Evolutionary conservation across 2,113 vertebrate genomes (phyloP).

Genomic region (Pionites leucogaster): DNA sequence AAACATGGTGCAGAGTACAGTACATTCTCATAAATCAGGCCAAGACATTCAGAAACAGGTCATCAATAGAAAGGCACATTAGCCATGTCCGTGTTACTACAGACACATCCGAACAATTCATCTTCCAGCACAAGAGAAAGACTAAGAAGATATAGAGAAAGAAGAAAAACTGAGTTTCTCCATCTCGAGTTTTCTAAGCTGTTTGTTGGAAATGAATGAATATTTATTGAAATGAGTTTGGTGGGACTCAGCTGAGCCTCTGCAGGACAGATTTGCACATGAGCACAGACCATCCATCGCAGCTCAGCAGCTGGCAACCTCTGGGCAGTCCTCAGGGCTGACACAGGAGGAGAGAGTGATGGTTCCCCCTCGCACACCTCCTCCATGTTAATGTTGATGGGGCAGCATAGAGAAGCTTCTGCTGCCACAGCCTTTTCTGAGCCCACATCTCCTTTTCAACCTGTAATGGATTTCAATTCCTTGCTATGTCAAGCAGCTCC

Average conservation of each 20-base stretch:
- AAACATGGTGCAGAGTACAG: background rate
- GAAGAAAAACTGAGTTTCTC: background rate
- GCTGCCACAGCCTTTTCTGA: background rate
- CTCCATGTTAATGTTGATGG: background rate
- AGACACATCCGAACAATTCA: background rate
- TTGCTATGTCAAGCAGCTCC: background rate
- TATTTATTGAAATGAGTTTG: background rate
- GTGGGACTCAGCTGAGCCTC: background rate
- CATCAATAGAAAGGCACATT: background rate
- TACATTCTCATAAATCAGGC: slow-evolving; percentile 19
- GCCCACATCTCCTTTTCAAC: background rate
- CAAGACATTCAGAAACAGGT: background rate
- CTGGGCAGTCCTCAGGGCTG: background rate
- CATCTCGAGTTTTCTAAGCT: background rate
- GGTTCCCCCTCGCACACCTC: accelerated
- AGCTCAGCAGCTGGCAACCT: background rate
- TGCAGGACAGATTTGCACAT: background rate
- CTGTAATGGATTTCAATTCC: background rate
- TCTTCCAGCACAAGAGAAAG: background rate
- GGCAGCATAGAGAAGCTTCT: background rate
- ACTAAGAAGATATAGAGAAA: background rate
- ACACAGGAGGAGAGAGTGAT: accelerated
- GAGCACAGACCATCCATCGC: background rate
- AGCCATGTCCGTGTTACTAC: background rate
- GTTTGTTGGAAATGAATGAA: background rate